These are phyloP conservation scores for Rhinichthys klamathensis DNA, from an alignment of 2,113 vertebrate species.

Conservation along the genomic window DNA sequence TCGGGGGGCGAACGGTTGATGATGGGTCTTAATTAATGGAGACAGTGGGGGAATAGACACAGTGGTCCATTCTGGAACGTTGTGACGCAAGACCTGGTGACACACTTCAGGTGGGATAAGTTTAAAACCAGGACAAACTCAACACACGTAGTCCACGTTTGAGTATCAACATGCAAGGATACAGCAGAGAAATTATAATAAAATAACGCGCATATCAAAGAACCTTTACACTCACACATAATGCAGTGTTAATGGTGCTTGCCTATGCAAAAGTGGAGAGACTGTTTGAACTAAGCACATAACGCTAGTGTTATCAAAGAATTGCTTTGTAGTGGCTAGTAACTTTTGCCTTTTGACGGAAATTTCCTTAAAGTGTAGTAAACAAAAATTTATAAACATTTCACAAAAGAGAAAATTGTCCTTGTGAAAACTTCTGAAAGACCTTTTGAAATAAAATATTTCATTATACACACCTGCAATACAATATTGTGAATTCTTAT, in stretches of 20 bases:
- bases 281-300: too few species aligned
- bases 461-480: not conserved
- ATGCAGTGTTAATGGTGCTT: not conserved
- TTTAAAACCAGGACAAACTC: constrained; percentile 63
- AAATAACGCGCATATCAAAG: not conserved
- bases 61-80: constrained; percentile 65
- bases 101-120: constrained; percentile 65
- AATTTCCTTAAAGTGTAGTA: not conserved
- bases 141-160: not conserved
- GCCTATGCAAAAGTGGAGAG: not conserved
- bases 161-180: not conserved
- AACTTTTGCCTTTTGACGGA: too few species aligned
- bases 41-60: constrained; percentile 73
- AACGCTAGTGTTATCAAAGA: too few species aligned
- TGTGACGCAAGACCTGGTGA: constrained; percentile 53
- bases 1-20: constrained; percentile 68
- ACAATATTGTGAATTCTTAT: not conserved
- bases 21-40: constrained; percentile 80
- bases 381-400: too few species aligned
- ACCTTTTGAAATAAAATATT: not conserved
- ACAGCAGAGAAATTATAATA: not conserved
- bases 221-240: not conserved
- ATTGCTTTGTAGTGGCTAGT: too few species aligned
- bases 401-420: too few species aligned
- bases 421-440: too few species aligned